phyloP scores from a whole-genome alignment of 2,113 vertebrate genomes.

The Cranoglanis bouderius region DNA sequence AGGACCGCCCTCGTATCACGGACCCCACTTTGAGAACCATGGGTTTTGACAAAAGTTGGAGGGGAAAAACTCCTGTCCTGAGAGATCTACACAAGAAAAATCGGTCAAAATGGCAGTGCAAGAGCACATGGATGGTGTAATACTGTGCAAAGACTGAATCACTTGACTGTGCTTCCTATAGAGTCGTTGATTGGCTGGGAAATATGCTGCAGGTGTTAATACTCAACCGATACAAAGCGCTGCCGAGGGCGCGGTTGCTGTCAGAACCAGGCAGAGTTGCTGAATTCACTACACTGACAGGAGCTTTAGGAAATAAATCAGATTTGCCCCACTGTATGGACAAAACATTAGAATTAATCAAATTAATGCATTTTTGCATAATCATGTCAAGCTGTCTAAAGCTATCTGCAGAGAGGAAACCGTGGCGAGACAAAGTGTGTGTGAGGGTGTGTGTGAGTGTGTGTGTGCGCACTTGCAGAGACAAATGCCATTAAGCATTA shows the following conservation, averaged over 20 bases:
- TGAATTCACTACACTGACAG: background rate
- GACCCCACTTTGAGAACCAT: no score
- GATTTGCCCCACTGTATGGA: slow-evolving; percentile 9
- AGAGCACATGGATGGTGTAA: background rate
- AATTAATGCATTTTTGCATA: slow-evolving; percentile 60
- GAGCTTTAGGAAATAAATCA: background rate
- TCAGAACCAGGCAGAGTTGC: background rate
- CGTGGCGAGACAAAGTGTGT: no score
- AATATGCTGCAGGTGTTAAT: background rate
- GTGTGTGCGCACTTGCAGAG: background rate
- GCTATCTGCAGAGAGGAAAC: slow-evolving; percentile 12
- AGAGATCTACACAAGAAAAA: background rate
- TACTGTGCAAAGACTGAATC: background rate
- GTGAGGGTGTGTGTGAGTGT: background rate
- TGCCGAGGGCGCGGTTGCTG: background rate
- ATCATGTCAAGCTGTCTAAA: slow-evolving; percentile 14
- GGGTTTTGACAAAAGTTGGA: background rate
- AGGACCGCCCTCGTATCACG: no score
- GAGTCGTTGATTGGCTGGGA: background rate
- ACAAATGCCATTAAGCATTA: slow-evolving; percentile 69
- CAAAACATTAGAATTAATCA: slow-evolving; percentile 26
- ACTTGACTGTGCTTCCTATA: background rate
- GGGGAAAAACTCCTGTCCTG: background rate
- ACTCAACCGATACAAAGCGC: background rate
- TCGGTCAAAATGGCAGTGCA: background rate